Evolutionary conservation across 2,113 vertebrate genomes (phyloP), one percentile per base, ranked within the genome.

Genomic region (Solea senegalensis): DNA sequence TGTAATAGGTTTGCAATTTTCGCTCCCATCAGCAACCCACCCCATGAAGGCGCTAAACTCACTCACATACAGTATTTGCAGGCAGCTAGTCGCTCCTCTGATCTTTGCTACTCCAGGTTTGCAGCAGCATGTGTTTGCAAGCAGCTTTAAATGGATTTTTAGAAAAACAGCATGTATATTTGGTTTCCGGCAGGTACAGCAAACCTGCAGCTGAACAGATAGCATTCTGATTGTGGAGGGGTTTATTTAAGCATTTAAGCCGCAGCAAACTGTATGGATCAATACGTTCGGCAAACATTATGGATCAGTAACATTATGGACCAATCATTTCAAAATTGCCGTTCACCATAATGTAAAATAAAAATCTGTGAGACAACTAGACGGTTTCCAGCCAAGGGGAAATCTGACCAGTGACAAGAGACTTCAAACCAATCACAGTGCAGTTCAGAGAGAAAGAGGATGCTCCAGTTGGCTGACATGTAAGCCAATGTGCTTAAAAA

Each of bases 141-240:
- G 39, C 59, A 45, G 2, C 3, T 70, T 65, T 46, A 54, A 43
- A 51, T 59, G 28, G 48, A 1, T 45, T 74, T 69, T 74, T 74
- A 59, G 28, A 4, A 52, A 65, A 65, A 70, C 46, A 60, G 34
- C 7, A 2, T 46, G 50, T 51, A 27, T 40, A 21, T 75, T 66
- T 65, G n/a, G 65, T 49, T 57, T 49, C 13, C 6, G 45, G 69
- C 16, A 70, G 40, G 27, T 59, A 48, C 16, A 53, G 13, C 8
- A 52, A 62, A 67, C 14, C 14, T 66, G 61, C 66, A 61, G 26
- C 41, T 57, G 40, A 66, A 56, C 27, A 70, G 44, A 54, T 16
- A 2, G 43, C 15, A 13, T 41, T 74, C 40, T 59, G 48, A 65
- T 45, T 49, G 15, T n/a, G 21, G 9, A 40, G 27, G 13, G 10